Percentiles rank a stretch among this genome's conserved stretches.
These are phyloP conservation scores for Albula glossodonta DNA, from an alignment of 2,113 vertebrate genomes.

Conservation along the genomic window DNA sequence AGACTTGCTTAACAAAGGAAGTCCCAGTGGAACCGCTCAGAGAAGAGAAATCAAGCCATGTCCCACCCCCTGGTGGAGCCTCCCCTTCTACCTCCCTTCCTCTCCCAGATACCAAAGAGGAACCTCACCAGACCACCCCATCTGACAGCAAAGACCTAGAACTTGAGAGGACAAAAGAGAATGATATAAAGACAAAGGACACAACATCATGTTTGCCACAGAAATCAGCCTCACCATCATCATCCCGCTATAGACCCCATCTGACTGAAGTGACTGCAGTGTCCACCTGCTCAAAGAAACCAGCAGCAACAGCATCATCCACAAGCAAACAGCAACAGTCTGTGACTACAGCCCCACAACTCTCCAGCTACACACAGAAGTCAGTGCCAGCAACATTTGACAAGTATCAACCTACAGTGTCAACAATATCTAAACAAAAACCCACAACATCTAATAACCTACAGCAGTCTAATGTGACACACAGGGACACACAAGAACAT, in stretches of 20 bases:
- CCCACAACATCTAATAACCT: not conserved
- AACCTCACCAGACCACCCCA: not conserved
- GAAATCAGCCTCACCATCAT: constrained; percentile 66
- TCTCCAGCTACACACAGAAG: constrained; percentile 50
- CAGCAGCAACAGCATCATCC: constrained; percentile 65
- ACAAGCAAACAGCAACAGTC: constrained; percentile 64
- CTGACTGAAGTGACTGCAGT: constrained; percentile 56
- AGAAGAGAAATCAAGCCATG: constrained; percentile 41
- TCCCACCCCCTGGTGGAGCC: constrained; percentile 37
- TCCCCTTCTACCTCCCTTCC: constrained; percentile 36
- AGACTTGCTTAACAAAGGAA: constrained; percentile 46
- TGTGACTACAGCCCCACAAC: constrained; percentile 52
- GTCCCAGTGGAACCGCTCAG: constrained; percentile 41
- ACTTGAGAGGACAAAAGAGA: constrained; percentile 17
- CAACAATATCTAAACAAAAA: constrained; percentile 24
- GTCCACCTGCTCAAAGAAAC: constrained; percentile 59
- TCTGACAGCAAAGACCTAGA: constrained; percentile 36
- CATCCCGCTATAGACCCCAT: constrained; percentile 68
- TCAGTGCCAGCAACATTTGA: constrained; percentile 38
- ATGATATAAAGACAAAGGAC: constrained; percentile 41
- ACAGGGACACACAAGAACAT: constrained; percentile 42
- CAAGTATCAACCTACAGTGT: constrained; percentile 36
- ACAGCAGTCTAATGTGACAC: constrained; percentile 32
- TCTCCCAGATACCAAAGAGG: constrained; percentile 32
- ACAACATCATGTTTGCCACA: constrained; percentile 59